Conservation (phyloP, 2,113 vertebrate species). For the Onychorhynchus coronatus region DNA sequence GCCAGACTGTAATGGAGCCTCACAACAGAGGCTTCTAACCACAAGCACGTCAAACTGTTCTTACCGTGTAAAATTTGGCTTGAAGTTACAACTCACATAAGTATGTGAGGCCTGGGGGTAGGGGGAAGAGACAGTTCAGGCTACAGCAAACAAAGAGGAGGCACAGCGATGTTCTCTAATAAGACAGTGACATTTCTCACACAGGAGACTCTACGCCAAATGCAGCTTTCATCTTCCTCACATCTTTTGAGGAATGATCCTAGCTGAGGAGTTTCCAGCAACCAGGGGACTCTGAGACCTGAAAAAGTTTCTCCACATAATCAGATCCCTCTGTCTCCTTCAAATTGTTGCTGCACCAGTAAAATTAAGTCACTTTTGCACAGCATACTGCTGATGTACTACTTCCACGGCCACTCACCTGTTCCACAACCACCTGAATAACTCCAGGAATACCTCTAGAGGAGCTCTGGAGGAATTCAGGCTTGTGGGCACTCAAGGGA, state of each 20-base stretch:
- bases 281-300: not conserved
- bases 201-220: not conserved
- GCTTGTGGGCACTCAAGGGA: fast-evolving
- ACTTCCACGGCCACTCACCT: not conserved
- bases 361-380: not conserved
- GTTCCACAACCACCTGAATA: not conserved
- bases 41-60: not conserved
- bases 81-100: conserved; percentile 29
- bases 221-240: fast-evolving
- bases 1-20: not conserved
- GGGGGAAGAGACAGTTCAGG: not conserved
- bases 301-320: not conserved
- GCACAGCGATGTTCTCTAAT: not conserved
- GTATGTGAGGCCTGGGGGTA: conserved; percentile 1
- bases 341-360: not conserved
- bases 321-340: not conserved
- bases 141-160: not conserved
- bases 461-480: not conserved
- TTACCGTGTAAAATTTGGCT: not conserved
- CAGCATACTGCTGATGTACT: not conserved
- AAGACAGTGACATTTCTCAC: not conserved
- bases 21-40: not conserved
- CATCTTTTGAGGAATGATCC: not conserved
- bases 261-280: not conserved
- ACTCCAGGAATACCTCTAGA: not conserved